Base-by-base conservation (phyloP, 2,888 invertebrate species). In the Teinopalpus imperialis region DNA sequence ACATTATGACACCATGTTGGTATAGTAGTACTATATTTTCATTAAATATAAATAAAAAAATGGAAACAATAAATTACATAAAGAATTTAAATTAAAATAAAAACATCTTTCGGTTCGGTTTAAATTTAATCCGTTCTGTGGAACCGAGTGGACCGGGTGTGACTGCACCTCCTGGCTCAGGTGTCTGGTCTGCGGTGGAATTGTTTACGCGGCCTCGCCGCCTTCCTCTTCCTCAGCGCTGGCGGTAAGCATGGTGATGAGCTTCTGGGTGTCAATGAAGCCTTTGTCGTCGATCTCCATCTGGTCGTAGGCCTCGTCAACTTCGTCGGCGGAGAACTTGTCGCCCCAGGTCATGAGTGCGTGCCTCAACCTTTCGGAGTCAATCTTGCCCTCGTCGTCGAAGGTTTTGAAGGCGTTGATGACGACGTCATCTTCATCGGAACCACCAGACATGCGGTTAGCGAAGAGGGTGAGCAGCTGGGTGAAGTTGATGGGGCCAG, bases 401-500 rank as follows among this genome's bases (percentile, higher is more conserved):
- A 97, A 97, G 81, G 95, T 93, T 89, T 93, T 94, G 93, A 97
- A 97, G 81, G 97, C 97, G 80, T 93, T 94, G 85, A 95, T 93
- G 82, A 97, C 96, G 70, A 96, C 95, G 60, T 95, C 96, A 75
- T 98, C 97, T 63, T 97, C 97, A 83, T 97, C 97, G 76, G 94
- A 94, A 62, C 95, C 95, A 68, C 95, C 95, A 73, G 96, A 94
- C 95, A 97, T 97, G 79, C 97, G 94, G 89, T 92, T 93, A 76
- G 96, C 97, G 91, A 97, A 97, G 69, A 97, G 92, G 74, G 94
- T 95, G 76, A 97, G 91, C 81, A 97, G 91, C 90, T 97, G 97
- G 68, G 97, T 97, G 92, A 97, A 97, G 92, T 97, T 97, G 90
- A 97, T 94, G 79, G 97, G 97, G 73, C 95, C 97, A 63, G 95